phyloP scores from a whole-genome alignment of 2,888 invertebrate species.

The Dinocampus coccinellae region DNA sequence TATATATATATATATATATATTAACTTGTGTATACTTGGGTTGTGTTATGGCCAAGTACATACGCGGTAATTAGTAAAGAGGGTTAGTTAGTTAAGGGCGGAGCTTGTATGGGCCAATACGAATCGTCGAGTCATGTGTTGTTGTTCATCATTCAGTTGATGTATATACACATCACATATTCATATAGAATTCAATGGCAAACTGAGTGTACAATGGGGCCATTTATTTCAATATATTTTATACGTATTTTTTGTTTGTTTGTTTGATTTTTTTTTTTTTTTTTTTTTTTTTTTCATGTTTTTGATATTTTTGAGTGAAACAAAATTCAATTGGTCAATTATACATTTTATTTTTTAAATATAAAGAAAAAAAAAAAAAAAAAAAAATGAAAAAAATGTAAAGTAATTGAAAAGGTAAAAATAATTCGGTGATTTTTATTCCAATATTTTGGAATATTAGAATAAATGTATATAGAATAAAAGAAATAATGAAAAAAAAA shows the following conservation, averaged over 20 bases:
- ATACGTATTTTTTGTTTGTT: too few relatives aligned
- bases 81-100: constrained; percentile 65
- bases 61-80: constrained; percentile 63
- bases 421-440: too few relatives aligned
- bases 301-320: too few relatives aligned
- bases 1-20: constrained; percentile 22
- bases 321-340: too few relatives aligned
- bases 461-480: too few relatives aligned
- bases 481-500: too few relatives aligned
- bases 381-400: too few relatives aligned
- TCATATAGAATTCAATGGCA: neutral
- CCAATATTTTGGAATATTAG: too few relatives aligned
- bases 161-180: neutral
- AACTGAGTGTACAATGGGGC: neutral
- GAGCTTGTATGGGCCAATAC: constrained; percentile 59
- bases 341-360: constrained; percentile 25
- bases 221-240: neutral
- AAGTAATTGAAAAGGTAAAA: too few relatives aligned
- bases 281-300: too few relatives aligned
- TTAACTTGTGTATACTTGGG: constrained; percentile 32
- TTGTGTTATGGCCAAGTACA: constrained; percentile 46
- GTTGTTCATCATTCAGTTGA: neutral
- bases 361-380: too few relatives aligned
- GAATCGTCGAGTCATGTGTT: constrained; percentile 44
- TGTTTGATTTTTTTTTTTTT: too few relatives aligned